Evolutionary conservation across 2,888 invertebrate species (phyloP).

Genomic region (Helobdella robusta): DNA sequence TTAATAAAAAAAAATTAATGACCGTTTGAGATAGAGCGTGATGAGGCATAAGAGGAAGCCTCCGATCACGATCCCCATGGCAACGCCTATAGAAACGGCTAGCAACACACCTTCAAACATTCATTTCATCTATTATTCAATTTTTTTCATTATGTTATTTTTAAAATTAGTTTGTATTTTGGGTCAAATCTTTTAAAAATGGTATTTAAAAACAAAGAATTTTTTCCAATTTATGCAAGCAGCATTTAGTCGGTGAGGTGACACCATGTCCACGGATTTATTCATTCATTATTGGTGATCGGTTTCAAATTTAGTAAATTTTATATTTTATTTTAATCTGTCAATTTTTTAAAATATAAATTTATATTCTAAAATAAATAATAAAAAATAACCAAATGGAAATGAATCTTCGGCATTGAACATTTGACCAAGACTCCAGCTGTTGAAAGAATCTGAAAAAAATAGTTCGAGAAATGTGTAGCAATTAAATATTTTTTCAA

Average conservation of each 20-base stretch:
- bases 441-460: conserved; percentile 12
- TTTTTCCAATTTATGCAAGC: too few species aligned
- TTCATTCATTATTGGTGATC: background rate
- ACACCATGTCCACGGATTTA: too few species aligned
- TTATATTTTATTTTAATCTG: background rate
- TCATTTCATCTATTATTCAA: background rate
- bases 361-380: background rate
- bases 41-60: conserved; percentile 31
- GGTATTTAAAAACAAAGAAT: too few species aligned
- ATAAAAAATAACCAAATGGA: conserved; percentile 25
- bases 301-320: background rate
- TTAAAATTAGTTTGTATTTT: background rate
- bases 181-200: background rate
- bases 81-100: conserved; percentile 32
- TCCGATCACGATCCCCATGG: conserved; percentile 31
- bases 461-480: too few species aligned
- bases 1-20: background rate
- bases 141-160: background rate
- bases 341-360: background rate
- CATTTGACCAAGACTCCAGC: conserved; percentile 28
- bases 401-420: conserved; percentile 26
- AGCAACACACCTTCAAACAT: conserved; percentile 27
- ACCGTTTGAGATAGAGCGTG: conserved; percentile 31
- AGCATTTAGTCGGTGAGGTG: too few species aligned
- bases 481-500: too few species aligned